phyloP scores from a whole-genome alignment of 2,113 vertebrate species.

The Peromyscus leucopus region DNA sequence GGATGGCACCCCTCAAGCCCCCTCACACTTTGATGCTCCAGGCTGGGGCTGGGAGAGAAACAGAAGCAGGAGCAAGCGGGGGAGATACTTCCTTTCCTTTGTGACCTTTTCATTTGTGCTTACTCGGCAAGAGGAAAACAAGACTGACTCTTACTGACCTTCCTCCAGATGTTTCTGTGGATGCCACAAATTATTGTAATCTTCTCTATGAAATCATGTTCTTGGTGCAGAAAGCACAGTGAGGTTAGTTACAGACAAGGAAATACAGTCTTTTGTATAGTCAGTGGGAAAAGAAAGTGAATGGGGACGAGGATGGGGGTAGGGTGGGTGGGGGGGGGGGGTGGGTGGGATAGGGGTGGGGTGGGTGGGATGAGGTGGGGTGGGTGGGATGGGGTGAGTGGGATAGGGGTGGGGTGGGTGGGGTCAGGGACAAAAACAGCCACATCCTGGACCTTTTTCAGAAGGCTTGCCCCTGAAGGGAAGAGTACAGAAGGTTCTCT shows the following conservation, averaged over 20 bases:
- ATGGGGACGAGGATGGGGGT: not conserved
- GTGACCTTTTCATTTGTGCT: not conserved
- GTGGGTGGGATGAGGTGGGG: not conserved
- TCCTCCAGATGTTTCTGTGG: constrained; percentile 29
- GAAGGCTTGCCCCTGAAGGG: not conserved
- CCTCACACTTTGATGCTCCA: not conserved
- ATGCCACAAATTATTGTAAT: constrained; percentile 3
- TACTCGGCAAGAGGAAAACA: not conserved
- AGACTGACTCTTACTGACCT: not conserved
- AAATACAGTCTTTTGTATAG: constrained; percentile 45
- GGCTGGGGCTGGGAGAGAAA: not conserved
- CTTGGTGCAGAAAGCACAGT: constrained; percentile 46
- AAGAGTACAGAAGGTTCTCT: not conserved
- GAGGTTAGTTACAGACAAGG: constrained; percentile 22
- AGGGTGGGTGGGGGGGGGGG: not conserved
- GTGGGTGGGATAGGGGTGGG: too few relatives aligned
- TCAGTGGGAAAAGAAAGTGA: constrained; percentile 24
- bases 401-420: not conserved
- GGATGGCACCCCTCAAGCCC: not conserved
- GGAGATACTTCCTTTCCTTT: not conserved
- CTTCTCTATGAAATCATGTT: not conserved
- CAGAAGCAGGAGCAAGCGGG: not conserved
- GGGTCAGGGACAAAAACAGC: not conserved
- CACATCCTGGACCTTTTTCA: not conserved
- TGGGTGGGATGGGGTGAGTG: too few relatives aligned